These are phyloP conservation scores for Xerus inauris DNA, from an alignment of 2,113 vertebrate species.

Conservation along the genomic window DNA sequence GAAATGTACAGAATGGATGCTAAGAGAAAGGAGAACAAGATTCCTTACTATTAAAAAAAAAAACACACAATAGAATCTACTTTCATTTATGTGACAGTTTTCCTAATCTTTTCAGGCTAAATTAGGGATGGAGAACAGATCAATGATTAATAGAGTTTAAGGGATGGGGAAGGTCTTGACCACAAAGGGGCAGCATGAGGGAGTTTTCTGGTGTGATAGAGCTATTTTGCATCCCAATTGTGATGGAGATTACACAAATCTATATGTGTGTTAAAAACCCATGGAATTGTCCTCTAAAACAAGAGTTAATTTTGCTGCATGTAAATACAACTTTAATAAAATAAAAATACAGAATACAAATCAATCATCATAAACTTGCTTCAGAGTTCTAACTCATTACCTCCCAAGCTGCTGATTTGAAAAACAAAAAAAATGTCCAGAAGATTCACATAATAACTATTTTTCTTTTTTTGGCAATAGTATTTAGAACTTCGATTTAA, in stretches of 20 bases:
- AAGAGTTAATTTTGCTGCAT: not conserved
- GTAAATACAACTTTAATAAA: not conserved
- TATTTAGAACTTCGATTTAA: slow-evolving; percentile 93
- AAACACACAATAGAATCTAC: not conserved
- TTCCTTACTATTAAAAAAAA: not conserved
- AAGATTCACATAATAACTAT: not conserved
- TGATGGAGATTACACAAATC: not conserved
- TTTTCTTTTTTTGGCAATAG: slow-evolving; percentile 79
- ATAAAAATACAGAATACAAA: not conserved
- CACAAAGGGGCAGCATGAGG: not conserved
- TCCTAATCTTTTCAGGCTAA: not conserved
- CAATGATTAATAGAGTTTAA: not conserved
- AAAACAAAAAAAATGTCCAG: not conserved
- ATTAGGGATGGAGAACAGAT: not conserved
- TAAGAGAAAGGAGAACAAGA: not conserved
- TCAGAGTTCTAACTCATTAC: not conserved
- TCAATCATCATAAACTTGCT: not conserved
- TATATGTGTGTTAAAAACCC: not conserved
- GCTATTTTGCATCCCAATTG: not conserved
- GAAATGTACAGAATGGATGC: not conserved
- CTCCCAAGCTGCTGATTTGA: not conserved
- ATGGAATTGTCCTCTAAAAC: not conserved
- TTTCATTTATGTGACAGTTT: not conserved
- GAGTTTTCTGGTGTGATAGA: not conserved
- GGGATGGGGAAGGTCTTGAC: not conserved